These are phyloP conservation scores for Sinocyclocheilus rhinocerous DNA, from an alignment of 2,113 vertebrate species.

Conservation along the genomic window DNA sequence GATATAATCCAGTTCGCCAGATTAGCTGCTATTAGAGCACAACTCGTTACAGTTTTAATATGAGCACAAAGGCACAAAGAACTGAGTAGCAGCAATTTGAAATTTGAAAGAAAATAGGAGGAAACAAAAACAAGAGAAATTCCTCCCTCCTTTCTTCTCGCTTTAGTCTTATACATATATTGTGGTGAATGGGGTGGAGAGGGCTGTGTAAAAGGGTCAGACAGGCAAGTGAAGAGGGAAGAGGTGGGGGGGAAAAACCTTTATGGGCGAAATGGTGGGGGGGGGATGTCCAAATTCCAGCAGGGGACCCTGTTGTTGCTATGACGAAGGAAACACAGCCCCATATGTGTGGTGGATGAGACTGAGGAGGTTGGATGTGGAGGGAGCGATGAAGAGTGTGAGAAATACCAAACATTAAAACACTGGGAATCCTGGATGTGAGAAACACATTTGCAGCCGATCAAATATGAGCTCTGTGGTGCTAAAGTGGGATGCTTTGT, in stretches of 20 bases:
- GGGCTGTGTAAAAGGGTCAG: conserved; percentile 13
- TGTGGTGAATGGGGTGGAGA: neutral
- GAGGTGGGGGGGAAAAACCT: neutral
- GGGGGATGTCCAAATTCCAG: conserved; percentile 31
- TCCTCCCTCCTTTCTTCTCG: neutral
- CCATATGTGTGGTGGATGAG: conserved; percentile 7
- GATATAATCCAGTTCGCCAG: no score
- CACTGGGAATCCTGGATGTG: neutral
- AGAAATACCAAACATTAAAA: neutral
- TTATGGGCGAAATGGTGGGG: no score
- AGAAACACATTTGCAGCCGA: neutral
- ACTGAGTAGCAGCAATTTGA: neutral
- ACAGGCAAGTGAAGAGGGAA: conserved; percentile 4
- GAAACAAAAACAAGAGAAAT: conserved; percentile 18
- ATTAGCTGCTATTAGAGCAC: no score
- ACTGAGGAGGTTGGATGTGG: neutral
- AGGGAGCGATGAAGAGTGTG: neutral
- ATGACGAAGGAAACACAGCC: conserved; percentile 35
- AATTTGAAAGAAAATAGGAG: conserved; percentile 12
- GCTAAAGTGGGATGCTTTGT: neutral
- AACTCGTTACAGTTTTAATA: neutral
- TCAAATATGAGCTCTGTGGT: neutral
- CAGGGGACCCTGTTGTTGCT: conserved; percentile 37
- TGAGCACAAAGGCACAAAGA: neutral
- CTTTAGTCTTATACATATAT: neutral